These are phyloP conservation scores for Guaruba guarouba DNA, from an alignment of 2,113 vertebrate species.

Conservation along the genomic window DNA sequence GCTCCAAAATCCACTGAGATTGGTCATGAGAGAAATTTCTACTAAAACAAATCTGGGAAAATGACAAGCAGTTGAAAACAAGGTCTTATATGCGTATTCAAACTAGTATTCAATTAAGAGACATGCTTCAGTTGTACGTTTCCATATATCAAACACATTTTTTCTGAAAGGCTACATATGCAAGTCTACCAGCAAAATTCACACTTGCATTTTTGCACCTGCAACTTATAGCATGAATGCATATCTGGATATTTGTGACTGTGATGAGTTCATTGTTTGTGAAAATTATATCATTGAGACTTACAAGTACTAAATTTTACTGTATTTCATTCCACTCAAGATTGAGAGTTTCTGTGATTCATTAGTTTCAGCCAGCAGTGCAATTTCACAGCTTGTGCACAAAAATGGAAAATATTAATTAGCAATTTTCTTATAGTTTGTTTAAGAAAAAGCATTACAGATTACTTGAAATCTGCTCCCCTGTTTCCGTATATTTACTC, in stretches of 20 bases:
- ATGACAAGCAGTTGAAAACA: neutral
- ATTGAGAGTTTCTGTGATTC: constrained; percentile 8
- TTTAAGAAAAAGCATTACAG: constrained; percentile 45
- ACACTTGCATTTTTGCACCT: neutral
- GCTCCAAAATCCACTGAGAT: neutral
- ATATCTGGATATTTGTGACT: neutral
- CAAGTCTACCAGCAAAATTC: neutral
- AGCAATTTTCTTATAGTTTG: constrained; percentile 64
- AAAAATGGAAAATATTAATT: constrained; percentile 71
- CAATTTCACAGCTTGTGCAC: constrained; percentile 65
- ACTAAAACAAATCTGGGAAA: neutral
- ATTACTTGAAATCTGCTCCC: constrained; percentile 43
- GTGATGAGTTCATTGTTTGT: constrained; percentile 20
- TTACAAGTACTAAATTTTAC: neutral
- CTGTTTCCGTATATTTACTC: constrained; percentile 27
- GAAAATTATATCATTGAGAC: constrained; percentile 2
- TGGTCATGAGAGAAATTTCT: neutral
- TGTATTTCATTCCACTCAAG: neutral
- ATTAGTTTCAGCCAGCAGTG: constrained; percentile 38
- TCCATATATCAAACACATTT: neutral
- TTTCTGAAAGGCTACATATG: neutral
- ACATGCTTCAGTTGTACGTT: neutral
- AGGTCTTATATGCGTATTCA: neutral
- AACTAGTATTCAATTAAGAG: neutral
- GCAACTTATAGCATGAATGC: neutral